phyloP scores from a whole-genome alignment of 2,888 invertebrate genomes.

The Emmelina monodactyla region DNA sequence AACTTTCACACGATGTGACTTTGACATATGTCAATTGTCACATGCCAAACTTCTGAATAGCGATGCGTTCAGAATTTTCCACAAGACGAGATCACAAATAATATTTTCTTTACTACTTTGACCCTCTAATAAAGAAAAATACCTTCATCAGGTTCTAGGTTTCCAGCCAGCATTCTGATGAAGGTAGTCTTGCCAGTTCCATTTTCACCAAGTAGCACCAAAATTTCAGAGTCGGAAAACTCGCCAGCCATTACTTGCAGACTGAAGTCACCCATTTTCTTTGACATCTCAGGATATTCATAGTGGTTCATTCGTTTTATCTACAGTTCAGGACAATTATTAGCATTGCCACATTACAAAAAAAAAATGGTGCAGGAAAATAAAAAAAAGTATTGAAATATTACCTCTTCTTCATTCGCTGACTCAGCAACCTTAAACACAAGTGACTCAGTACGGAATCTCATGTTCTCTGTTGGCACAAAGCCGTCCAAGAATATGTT shows the following conservation, averaged over 20 bases:
- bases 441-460: constrained; percentile 96
- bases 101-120: no score
- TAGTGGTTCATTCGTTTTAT: constrained; percentile 96
- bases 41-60: no score
- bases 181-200: constrained; percentile 99
- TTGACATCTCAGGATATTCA: constrained; percentile 93
- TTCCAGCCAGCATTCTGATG: constrained; percentile 97
- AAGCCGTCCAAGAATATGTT: constrained; percentile 99
- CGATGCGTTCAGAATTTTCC: no score
- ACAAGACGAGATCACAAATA: no score
- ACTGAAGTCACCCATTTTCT: constrained; percentile 80
- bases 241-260: constrained; percentile 87
- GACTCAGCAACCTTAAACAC: constrained; percentile 99
- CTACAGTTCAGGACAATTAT: constrained; percentile 22
- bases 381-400: background rate
- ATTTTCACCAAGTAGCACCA: constrained; percentile 96
- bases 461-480: constrained; percentile 98
- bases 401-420: constrained; percentile 92
- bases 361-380: background rate
- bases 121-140: no score
- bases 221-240: constrained; percentile 98
- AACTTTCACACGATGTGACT: background rate
- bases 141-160: constrained; percentile 86
- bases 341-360: no score
- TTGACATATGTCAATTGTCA: no score